Evolutionary conservation across 2,797 vertebrate species (phyloP), one percentile per base, ranked within the genome.

Genomic region (Bufotes viridis): DNA sequence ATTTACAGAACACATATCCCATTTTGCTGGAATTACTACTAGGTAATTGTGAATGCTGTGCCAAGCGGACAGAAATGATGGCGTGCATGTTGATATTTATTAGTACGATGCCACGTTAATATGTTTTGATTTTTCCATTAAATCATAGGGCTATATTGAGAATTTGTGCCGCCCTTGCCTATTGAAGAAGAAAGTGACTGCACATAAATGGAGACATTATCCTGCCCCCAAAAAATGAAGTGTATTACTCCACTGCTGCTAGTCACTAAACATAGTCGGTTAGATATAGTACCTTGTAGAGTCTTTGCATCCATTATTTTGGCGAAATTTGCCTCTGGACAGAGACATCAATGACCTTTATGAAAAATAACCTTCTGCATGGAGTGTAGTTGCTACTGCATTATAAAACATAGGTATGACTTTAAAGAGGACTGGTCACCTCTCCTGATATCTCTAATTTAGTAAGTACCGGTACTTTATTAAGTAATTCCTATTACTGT

Each of bases 1-100:
- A 80, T 88, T 49, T 70, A 74, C 34, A 60, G 61, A 79, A 60
- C 34, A 26, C 15, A 83, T 11, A 63, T 26, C 13, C 17, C 49
- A 70, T 75, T 60, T 74, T 81, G 14, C 29, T 58, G 55, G 26
- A 81, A 81, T 60, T 72, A 34, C 63, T 18, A 7, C 65, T 53
- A 4, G 72, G 69, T 78, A 12, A 53, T 58, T 74, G 82, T 84
- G 2, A 74, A n/a, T 42, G 51, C 7, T 15, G 22, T 20, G 20
- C 49, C 18, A 55, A 24, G 61, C 42, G 10, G 2, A 20, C 15
- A 34, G 12, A 61, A 67, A 53, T 67, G 2, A 81, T 34, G 2
- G 61, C 8, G 49, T n/a, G 65, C 15, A 83, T 55, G 51, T 57
- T 72, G 12, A 3, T 24, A 53, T 72, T 58, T 83, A 58, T 70